Percentiles rank a stretch among this genome's conserved stretches.
phyloP scores from a whole-genome alignment of 1,140 invertebrate species.

The Aporrectodea caliginosa region DNA sequence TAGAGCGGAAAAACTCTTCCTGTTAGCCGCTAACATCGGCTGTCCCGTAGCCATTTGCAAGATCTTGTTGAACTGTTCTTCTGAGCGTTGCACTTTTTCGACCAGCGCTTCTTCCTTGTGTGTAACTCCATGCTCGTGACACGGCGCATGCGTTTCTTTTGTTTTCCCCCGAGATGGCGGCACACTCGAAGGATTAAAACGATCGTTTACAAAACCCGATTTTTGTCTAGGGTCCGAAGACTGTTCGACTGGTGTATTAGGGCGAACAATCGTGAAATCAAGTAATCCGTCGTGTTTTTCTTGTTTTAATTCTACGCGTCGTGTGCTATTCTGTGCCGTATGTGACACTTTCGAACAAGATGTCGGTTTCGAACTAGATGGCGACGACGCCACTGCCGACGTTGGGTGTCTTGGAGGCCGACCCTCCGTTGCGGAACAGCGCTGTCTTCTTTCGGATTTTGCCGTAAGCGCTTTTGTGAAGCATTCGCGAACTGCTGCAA shows the following conservation, averaged over 20 bases:
- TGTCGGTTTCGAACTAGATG: background rate
- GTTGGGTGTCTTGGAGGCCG: background rate
- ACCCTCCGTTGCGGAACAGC: background rate
- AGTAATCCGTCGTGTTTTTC: background rate
- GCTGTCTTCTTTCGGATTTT: background rate
- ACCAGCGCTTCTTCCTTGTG: background rate
- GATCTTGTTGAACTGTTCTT: background rate
- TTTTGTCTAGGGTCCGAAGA: background rate
- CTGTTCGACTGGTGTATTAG: background rate
- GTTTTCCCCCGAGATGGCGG: too few species aligned
- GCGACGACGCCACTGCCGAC: background rate
- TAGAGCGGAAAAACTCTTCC: background rate
- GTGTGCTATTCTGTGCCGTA: too few species aligned
- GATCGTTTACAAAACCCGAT: background rate
- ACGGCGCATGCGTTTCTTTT: background rate
- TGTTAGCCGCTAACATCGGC: background rate
- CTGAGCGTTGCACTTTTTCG: background rate
- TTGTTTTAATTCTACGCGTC: background rate
- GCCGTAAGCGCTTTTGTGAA: too few species aligned
- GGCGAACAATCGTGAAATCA: background rate
- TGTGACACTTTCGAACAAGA: background rate
- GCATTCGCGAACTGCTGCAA: background rate
- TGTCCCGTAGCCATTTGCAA: background rate
- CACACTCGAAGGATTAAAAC: too few species aligned
- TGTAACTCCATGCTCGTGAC: background rate